These are phyloP conservation scores for Ephestia elutella DNA, from an alignment of 1,140 invertebrate species.

Conservation along the genomic window DNA sequence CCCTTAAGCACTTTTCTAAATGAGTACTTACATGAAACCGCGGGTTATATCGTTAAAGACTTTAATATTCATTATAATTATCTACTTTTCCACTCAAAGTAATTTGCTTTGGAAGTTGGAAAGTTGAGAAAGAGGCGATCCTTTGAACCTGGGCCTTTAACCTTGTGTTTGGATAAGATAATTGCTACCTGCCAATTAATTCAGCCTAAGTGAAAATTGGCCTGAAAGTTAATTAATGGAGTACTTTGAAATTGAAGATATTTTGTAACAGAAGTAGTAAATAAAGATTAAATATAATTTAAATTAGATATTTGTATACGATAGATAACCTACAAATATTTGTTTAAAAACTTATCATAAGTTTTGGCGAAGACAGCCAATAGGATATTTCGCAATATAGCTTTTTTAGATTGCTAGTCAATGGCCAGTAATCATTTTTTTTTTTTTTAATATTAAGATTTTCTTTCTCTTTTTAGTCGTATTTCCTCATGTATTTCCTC, in stretches of 20 bases:
- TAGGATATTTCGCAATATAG: too few species aligned
- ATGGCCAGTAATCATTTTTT: too few species aligned
- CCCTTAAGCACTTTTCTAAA: not conserved
- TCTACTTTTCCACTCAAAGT: slow-evolving; percentile 33
- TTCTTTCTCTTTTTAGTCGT: too few species aligned
- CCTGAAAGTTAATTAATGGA: slow-evolving; percentile 22
- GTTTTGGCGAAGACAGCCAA: too few species aligned
- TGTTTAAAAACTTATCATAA: too few species aligned
- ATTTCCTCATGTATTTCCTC: too few species aligned
- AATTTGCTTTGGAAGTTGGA: slow-evolving; percentile 35
- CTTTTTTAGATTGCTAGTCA: too few species aligned
- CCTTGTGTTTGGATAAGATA: slow-evolving; percentile 33
- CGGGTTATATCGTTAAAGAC: not conserved
- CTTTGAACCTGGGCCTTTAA: slow-evolving; percentile 31
- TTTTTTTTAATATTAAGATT: too few species aligned
- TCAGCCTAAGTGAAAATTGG: slow-evolving; percentile 29
- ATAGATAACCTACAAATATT: too few species aligned
- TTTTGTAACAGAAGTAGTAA: too few species aligned
- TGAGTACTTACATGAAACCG: slow-evolving; percentile 1
- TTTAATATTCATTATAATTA: slow-evolving; percentile 26
- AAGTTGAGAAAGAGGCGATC: slow-evolving; percentile 27
- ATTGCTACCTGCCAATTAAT: slow-evolving; percentile 28
- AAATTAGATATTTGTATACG: too few species aligned
- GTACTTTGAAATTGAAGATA: slow-evolving; percentile 1
- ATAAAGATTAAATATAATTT: too few species aligned